Conservation (phyloP, 2,113 vertebrate species). For the pig (Sus scrofa) region DNA sequence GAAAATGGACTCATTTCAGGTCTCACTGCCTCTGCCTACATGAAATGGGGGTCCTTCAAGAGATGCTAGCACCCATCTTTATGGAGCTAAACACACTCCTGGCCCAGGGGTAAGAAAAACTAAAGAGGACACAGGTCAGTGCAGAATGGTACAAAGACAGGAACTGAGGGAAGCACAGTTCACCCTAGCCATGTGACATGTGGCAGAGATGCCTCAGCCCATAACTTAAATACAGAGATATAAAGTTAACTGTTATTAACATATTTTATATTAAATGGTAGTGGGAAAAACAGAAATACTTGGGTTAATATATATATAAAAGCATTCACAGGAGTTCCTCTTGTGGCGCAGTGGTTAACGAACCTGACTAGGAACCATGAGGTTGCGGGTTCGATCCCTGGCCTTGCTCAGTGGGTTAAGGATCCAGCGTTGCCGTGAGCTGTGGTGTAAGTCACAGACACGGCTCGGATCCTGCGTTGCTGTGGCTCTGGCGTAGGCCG, state of each 20-base stretch:
- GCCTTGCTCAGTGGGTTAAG: no score
- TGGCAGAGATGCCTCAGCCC: not conserved
- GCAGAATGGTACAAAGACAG: not conserved
- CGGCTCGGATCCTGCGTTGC: no score
- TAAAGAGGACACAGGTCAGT: not conserved
- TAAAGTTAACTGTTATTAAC: conserved; percentile 31
- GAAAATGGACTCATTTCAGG: not conserved
- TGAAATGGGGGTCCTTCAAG: not conserved
- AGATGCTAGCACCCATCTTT: not conserved
- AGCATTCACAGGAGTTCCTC: no score
- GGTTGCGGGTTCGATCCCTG: no score
- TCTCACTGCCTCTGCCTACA: not conserved
- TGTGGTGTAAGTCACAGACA: no score
- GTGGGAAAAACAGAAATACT: not conserved
- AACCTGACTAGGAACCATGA: no score
- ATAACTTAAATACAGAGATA: not conserved
- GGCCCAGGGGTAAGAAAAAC: not conserved
- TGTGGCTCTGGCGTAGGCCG: no score
- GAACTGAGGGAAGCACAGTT: not conserved
- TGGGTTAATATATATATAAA: conserved; percentile 57
- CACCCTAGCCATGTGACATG: not conserved
- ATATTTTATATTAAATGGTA: conserved; percentile 20
- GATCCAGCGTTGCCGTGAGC: no score
- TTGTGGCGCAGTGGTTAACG: no score
- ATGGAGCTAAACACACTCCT: not conserved